Evolutionary conservation across 2,113 vertebrate genomes (phyloP), one percentile per base, ranked within the genome.

Genomic region (Chrysemys picta): DNA sequence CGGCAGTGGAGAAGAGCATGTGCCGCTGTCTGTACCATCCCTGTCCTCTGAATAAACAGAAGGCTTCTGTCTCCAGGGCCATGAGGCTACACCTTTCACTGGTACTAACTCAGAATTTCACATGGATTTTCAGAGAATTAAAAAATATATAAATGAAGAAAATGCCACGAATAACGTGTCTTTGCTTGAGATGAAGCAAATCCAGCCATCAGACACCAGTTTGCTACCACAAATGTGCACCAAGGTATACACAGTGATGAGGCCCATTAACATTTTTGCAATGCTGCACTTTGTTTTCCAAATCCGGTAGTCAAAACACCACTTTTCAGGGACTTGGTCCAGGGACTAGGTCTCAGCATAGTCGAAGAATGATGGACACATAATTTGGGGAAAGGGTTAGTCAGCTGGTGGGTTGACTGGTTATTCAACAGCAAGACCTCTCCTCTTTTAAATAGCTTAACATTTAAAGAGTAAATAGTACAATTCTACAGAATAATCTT

Each of bases 121-220:
- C 7, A 19, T 80, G 69, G 42, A 25, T 87, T 96, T 21, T 97
- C 90, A 93, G 53, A 59, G 75, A 88, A 85, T 49, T 80, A 87
- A 85, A 91, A 93, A 90, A 88, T 89, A 89, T 95, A 45, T 57
- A 29, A n/a, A 69, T 21, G 17, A 72, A 72, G 5, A 10, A 86
- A 88, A 85, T 72, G 52, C 29, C 87, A 56, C 89, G 42, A 45
- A 6, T 45, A 80, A 84, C 83, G 17, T 90, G 6, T 83, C 76
- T 75, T 25, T 82, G 45, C 83, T 96, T 91, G 90, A 83, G 14
- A 56, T 92, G 53, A 59, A 88, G 82, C 83, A 92, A 78, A 85
- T 94, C 42, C 84, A 95, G 94, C 91, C 49, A 85, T 94, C 31
- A 31, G 79, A 54, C 91, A 85, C 86, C 85, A 93, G 87, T 93